Evolutionary conservation across 2,113 vertebrate species (phyloP), one percentile per base, ranked within the genome.

Genomic region (Tragulus kanchil): DNA sequence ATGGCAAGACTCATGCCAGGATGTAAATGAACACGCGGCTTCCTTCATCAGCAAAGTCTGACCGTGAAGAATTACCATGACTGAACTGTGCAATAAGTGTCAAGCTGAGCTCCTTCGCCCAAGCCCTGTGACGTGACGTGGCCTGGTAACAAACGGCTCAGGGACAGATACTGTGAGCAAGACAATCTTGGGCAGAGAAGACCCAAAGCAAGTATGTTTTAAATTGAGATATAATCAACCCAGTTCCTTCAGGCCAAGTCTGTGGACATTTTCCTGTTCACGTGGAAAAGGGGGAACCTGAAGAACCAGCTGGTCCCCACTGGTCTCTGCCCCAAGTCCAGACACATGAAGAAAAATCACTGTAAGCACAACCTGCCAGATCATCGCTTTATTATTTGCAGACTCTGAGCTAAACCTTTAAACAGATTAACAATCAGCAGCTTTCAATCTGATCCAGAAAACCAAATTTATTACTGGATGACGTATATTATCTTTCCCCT

Each of bases 381-480:
- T 73, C 69, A 45, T 48, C 54, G n/a, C 62, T 89, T 78, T 73
- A 17, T 62, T 84, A 71, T 1, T 64, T 15, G 67, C 54, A 97
- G 65, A 89, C 50, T 77, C 58, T 69, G 79, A 96, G 50, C 48
- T 58, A 89, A 90, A 83, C 31, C 90, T 86, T 82, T 36, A 87
- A n/a, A 71, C 9, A 84, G 65, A 95, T 48, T 42, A 90, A 77
- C 5, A 82, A 85, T 56, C n/a, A 78, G 52, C 45, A 64, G 28
- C 19, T 86, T 36, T 96, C 82, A 75, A 2, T 82, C 58, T 85
- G 62, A 75, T 84, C 71, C 89, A 81, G 73, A 84, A 95, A 94
- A 88, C 5, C 58, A 81, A 64, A 77, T 77, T 62, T 85, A 90
- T 64, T 90, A 75, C 85, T 64, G 25, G 61, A 2, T 90, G 50